Percentiles rank a stretch among this genome's conserved stretches.
phyloP scores from a whole-genome alignment of 2,888 invertebrate species.

The Hoplodrina blanda region DNA sequence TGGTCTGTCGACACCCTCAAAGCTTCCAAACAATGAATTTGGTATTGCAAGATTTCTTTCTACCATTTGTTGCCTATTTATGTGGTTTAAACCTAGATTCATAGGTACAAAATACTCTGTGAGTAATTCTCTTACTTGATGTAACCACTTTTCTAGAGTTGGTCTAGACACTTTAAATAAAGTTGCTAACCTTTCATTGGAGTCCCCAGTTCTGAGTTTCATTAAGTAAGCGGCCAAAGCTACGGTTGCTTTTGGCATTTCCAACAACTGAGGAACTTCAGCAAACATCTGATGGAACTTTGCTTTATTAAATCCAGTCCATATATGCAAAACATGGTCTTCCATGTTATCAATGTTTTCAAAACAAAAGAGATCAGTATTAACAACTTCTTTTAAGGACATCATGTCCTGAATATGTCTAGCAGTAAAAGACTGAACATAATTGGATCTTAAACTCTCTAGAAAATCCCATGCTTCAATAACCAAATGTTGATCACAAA shows the following conservation, averaged over 20 bases:
- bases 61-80: too few relatives aligned
- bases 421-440: background rate
- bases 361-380: too few relatives aligned
- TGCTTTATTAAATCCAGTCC: conserved; percentile 1
- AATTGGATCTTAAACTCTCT: background rate
- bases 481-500: too few relatives aligned
- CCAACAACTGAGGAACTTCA: conserved; percentile 8
- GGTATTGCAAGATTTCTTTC: too few relatives aligned
- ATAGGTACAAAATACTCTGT: conserved; percentile 1
- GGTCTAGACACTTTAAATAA: conserved; percentile 12
- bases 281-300: conserved; percentile 5
- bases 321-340: too few relatives aligned
- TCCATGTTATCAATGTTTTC: too few relatives aligned
- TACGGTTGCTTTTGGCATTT: background rate
- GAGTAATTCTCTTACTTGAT: background rate
- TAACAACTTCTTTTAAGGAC: conserved; percentile 5
- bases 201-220: background rate
- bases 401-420: conserved; percentile 2
- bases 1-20: too few relatives aligned
- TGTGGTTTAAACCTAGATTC: conserved; percentile 3
- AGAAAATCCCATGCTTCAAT: too few relatives aligned
- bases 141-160: conserved; percentile 14
- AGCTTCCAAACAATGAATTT: too few relatives aligned
- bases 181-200: conserved; percentile 8
- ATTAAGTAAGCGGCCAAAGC: background rate